phyloP scores from a whole-genome alignment of 2,797 vertebrate genomes.

The Rhinichthys osculus region DNA sequence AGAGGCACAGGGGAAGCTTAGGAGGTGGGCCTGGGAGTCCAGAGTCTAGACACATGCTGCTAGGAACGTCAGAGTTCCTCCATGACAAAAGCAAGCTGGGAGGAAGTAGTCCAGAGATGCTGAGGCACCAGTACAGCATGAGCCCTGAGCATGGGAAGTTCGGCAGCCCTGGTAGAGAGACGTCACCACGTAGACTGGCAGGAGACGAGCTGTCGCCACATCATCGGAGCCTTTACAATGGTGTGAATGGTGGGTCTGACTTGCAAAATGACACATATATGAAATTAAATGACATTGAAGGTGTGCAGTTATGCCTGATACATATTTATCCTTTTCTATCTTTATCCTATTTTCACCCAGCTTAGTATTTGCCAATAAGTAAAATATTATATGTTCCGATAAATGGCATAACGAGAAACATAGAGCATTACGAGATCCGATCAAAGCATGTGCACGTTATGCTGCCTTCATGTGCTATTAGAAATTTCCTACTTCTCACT shows the following conservation, averaged over 20 bases:
- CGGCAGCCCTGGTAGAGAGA: slow-evolving; percentile 86
- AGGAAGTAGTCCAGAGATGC: slow-evolving; percentile 90
- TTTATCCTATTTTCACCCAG: neutral
- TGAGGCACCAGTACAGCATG: slow-evolving; percentile 89
- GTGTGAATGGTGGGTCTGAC: slow-evolving; percentile 92
- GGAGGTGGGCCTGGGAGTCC: slow-evolving; percentile 84
- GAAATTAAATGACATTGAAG: neutral
- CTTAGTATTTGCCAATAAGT: neutral
- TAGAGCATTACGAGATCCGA: neutral
- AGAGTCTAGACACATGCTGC: slow-evolving; percentile 84
- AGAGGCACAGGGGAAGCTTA: slow-evolving; percentile 86
- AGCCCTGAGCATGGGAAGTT: slow-evolving; percentile 91
- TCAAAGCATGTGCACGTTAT: neutral
- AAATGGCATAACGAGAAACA: neutral
- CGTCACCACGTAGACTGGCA: slow-evolving; percentile 85
- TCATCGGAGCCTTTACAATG: slow-evolving; percentile 94
- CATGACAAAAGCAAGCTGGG: slow-evolving; percentile 82
- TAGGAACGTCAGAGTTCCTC: slow-evolving; percentile 84
- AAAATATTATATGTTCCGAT: neutral
- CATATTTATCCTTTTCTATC: neutral
- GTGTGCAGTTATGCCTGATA: neutral
- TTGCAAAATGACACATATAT: neutral
- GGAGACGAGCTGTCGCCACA: slow-evolving; percentile 91
- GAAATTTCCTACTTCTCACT: neutral
- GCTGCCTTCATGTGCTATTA: neutral